Evolutionary conservation across 2,888 invertebrate species (phyloP).

Genomic region (Drosophila cyrtoloma): DNA sequence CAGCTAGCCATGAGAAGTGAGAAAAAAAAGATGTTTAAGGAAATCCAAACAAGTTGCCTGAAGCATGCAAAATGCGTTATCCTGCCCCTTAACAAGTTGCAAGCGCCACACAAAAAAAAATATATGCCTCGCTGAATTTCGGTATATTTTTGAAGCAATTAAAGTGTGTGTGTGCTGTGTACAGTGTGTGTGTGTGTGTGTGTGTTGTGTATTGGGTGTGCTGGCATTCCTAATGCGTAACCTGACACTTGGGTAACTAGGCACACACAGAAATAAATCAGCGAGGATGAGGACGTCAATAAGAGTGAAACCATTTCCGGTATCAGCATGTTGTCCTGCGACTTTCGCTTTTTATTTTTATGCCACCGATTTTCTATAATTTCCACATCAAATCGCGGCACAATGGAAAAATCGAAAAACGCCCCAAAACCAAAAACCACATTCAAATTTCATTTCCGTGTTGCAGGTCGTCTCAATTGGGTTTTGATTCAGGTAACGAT

Average conservation of each 20-base stretch:
- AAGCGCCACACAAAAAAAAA: constrained; percentile 41
- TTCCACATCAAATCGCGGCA: constrained; percentile 68
- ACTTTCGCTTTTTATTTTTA: constrained; percentile 69
- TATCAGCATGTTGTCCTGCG: constrained; percentile 73
- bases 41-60: constrained; percentile 36
- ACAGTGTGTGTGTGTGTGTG: constrained; percentile 19
- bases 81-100: constrained; percentile 62
- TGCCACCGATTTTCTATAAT: constrained; percentile 65
- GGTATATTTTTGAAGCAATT: constrained; percentile 56
- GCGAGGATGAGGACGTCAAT: constrained; percentile 51
- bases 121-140: constrained; percentile 68
- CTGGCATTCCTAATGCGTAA: constrained; percentile 64
- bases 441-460: constrained; percentile 76
- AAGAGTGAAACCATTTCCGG: constrained; percentile 81
- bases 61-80: constrained; percentile 73
- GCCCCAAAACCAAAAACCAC: constrained; percentile 48
- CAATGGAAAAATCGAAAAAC: constrained; percentile 55
- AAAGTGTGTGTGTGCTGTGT: constrained; percentile 24
- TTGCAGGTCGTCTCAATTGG: constrained; percentile 46
- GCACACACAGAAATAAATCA: constrained; percentile 64
- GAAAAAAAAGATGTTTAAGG: constrained; percentile 7
- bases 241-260: constrained; percentile 81
- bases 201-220: constrained; percentile 40
- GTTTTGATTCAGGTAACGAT: constrained; percentile 59
- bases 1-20: constrained; percentile 49